phyloP scores from a whole-genome alignment of 2,113 vertebrate species.

The Glaucidium brasilianum region DNA sequence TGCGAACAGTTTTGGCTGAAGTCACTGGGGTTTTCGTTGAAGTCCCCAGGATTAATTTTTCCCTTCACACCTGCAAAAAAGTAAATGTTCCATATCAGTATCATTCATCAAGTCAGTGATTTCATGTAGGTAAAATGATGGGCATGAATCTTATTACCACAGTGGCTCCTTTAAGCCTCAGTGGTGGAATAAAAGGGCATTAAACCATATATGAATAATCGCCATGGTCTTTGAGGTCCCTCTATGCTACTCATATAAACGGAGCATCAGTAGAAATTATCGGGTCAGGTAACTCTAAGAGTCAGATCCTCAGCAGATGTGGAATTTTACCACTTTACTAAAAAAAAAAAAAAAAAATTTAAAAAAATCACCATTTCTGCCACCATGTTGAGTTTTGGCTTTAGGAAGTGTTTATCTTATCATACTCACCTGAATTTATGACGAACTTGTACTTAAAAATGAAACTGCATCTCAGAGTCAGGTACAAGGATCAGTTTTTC shows the following conservation, averaged over 20 bases:
- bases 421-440: not conserved
- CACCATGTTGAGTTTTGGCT: not conserved
- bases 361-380: no score
- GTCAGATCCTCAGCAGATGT: not conserved
- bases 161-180: not conserved
- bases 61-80: not conserved
- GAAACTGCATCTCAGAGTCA: not conserved
- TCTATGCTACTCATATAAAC: not conserved
- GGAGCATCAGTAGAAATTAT: not conserved
- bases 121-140: not conserved
- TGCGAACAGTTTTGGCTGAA: not conserved
- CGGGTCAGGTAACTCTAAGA: not conserved
- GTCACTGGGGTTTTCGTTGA: not conserved
- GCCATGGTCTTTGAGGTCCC: not conserved
- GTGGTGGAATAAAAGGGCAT: not conserved
- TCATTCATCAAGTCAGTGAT: not conserved
- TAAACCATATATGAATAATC: slow-evolving; percentile 19
- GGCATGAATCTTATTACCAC: not conserved
- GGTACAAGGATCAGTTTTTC: not conserved
- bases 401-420: not conserved
- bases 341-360: not conserved
- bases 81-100: not conserved
- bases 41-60: not conserved
- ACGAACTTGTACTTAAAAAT: slow-evolving; percentile 4
- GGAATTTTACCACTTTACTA: not conserved